Conservation (phyloP, 2,797 vertebrate species). For the Etheostoma nigrum region DNA sequence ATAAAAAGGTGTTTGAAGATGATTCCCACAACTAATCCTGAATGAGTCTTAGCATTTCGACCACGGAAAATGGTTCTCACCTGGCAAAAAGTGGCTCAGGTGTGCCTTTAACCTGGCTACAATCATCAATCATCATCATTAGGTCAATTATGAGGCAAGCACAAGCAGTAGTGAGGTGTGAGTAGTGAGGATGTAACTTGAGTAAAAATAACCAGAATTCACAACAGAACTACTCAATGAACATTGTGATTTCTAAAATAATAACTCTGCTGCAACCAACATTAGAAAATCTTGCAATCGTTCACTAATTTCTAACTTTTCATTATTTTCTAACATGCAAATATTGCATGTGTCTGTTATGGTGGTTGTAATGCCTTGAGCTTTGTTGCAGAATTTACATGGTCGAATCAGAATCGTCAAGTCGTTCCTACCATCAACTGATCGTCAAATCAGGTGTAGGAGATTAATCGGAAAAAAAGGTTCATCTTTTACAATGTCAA, state of each 20-base stretch:
- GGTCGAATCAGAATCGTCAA: no score
- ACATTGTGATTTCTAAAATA: background rate
- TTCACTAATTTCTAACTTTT: background rate
- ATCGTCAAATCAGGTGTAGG: no score
- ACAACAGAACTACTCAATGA: background rate
- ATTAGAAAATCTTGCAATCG: background rate
- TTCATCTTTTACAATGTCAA: no score
- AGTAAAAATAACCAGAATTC: background rate
- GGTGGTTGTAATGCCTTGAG: background rate
- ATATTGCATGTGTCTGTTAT: background rate
- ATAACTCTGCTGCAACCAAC: background rate
- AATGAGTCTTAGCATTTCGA: conserved; percentile 3
- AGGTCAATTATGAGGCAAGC: background rate
- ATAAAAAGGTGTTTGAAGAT: background rate
- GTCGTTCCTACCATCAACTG: no score
- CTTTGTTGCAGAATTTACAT: background rate
- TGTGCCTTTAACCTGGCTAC: conserved; percentile 3
- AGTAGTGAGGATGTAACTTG: background rate
- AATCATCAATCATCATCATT: background rate
- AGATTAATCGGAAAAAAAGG: no score
- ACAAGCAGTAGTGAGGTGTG: no score
- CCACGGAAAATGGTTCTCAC: background rate
- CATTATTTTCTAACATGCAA: background rate
- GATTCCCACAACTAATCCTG: background rate
- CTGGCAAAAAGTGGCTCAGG: background rate